phyloP scores from a whole-genome alignment of 2,113 vertebrate species.

The Microcebus lehilahytsara region DNA sequence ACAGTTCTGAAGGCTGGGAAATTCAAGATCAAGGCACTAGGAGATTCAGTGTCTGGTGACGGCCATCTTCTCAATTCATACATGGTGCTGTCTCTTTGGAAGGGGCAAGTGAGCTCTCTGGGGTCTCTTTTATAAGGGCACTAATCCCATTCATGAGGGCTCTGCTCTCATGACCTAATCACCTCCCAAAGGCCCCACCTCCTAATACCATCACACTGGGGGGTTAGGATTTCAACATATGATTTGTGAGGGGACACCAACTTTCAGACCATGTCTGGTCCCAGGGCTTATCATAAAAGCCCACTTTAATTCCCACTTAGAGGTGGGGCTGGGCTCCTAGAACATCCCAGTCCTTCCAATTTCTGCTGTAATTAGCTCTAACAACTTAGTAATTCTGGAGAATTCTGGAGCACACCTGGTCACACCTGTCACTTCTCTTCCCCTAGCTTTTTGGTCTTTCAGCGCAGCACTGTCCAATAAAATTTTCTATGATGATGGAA shows the following conservation, averaged over 20 bases:
- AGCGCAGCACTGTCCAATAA: neutral
- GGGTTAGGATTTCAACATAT: neutral
- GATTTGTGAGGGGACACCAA: neutral
- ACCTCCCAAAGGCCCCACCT: neutral
- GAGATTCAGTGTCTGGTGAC: neutral
- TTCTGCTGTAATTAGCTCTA: neutral
- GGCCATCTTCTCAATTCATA: neutral
- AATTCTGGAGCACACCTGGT: neutral
- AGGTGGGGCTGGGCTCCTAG: neutral
- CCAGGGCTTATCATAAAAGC: neutral
- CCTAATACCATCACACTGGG: neutral
- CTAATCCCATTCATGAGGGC: neutral
- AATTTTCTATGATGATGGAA: neutral
- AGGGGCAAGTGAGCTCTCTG: neutral
- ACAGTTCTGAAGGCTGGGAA: neutral
- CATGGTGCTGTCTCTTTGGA: neutral
- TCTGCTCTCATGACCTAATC: neutral
- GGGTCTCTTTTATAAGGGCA: neutral
- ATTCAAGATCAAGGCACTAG: neutral
- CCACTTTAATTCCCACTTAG: slow-evolving; percentile 1
- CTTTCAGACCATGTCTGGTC: neutral
- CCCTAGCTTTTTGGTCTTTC: neutral
- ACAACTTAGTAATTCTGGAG: neutral
- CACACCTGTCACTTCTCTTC: neutral
- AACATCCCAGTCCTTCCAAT: neutral